phyloP scores from a whole-genome alignment of 2,797 vertebrate genomes.

The Chelonia mydas region DNA sequence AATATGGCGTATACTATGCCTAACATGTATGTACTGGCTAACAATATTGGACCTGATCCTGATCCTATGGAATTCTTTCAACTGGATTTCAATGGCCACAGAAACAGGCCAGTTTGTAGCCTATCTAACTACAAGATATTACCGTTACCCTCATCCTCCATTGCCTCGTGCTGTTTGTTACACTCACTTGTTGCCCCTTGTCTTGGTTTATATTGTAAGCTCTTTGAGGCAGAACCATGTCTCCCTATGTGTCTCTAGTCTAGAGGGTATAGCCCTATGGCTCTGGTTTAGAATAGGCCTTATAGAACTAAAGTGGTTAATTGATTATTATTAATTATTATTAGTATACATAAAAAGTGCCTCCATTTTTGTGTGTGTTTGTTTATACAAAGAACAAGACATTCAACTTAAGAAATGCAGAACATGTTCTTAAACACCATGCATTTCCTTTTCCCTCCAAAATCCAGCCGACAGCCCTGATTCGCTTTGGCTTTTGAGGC shows the following conservation, averaged over 20 bases:
- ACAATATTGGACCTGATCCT: neutral
- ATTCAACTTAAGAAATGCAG: neutral
- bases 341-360: neutral
- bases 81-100: neutral
- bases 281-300: neutral
- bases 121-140: neutral
- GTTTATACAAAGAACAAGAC: neutral
- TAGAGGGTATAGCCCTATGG: neutral
- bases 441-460: neutral
- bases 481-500: neutral
- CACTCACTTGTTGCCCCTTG: neutral
- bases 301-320: neutral
- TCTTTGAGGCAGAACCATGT: neutral
- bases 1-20: neutral
- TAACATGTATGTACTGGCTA: neutral
- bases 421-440: neutral
- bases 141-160: neutral
- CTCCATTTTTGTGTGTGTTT: neutral
- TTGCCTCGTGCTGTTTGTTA: neutral
- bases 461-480: neutral
- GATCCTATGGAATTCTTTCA: neutral
- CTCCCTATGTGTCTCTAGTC: neutral
- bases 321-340: neutral
- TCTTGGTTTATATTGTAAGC: neutral
- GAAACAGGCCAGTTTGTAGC: neutral